A percentile compares a stretch with the other conserved stretches of the same genome.
Conservation (phyloP, 2,797 vertebrate genomes). For the Falco peregrinus region DNA sequence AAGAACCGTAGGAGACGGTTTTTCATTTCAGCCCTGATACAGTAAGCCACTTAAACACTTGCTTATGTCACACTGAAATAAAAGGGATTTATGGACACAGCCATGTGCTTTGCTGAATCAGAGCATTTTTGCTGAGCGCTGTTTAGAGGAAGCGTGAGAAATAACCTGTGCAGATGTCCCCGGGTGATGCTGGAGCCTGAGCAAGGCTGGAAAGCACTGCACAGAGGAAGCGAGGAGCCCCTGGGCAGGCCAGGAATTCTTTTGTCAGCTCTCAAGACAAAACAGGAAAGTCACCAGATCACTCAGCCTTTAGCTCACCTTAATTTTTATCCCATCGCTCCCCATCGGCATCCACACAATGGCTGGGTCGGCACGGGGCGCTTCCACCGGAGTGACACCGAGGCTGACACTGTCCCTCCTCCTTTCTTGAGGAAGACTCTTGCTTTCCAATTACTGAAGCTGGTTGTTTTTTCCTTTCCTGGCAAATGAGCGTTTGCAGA, state of each 20-base stretch:
- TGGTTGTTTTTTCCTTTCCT: neutral
- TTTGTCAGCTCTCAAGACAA: conserved; percentile 59
- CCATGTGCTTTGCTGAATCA: conserved; percentile 59
- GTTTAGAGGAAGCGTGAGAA: conserved; percentile 43
- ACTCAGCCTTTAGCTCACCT: neutral
- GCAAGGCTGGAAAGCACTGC: neutral
- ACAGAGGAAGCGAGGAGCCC: neutral
- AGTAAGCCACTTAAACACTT: conserved; percentile 69
- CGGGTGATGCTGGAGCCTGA: neutral
- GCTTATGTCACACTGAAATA: conserved; percentile 67
- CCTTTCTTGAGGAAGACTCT: neutral
- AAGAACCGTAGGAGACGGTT: conserved; percentile 29
- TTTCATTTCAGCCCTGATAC: conserved; percentile 62
- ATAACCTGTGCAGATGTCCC: conserved; percentile 46
- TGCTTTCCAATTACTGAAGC: neutral
- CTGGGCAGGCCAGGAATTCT: conserved; percentile 41
- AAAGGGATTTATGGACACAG: conserved; percentile 62
- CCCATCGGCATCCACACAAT: neutral
- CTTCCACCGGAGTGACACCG: fast-evolving
- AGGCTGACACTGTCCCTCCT: fast-evolving
- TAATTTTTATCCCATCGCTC: neutral
- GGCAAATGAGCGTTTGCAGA: neutral
- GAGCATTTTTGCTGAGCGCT: conserved; percentile 22
- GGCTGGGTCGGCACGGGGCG: fast-evolving
- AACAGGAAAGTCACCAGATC: conserved; percentile 59